phyloP scores from a whole-genome alignment of 2,113 vertebrate genomes.

The Podiceps cristatus region DNA sequence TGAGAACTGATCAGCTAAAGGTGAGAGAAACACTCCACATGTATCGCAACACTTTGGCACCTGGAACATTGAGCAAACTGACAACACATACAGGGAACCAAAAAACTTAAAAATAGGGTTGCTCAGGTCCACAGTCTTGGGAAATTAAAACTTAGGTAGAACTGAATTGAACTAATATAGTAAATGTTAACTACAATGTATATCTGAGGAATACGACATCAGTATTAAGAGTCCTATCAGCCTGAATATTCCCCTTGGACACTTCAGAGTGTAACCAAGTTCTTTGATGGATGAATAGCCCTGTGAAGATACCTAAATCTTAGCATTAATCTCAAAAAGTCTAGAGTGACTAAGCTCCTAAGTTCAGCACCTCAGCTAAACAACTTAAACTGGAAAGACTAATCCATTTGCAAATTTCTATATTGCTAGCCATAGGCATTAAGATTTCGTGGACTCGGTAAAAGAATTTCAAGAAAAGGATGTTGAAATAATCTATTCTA shows the following conservation, averaged over 20 bases:
- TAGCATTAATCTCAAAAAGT: neutral
- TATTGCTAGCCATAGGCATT: neutral
- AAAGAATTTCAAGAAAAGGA: neutral
- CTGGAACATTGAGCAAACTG: neutral
- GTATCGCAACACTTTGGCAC: neutral
- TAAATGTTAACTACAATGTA: neutral
- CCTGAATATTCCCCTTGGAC: neutral
- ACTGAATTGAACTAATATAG: neutral
- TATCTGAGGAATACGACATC: neutral
- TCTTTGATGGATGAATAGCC: neutral
- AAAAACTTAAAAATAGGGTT: neutral
- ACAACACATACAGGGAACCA: neutral
- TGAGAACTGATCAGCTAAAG: neutral
- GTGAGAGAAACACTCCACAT: neutral
- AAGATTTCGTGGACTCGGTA: neutral
- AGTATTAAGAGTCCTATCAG: neutral
- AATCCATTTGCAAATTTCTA: neutral
- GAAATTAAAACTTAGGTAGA: neutral
- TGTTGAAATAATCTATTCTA: neutral
- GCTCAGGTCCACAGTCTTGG: neutral
- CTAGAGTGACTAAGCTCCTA: neutral
- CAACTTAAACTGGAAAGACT: neutral
- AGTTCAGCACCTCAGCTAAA: neutral
- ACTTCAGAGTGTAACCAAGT: neutral
- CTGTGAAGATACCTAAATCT: neutral